Evolutionary conservation across 2,797 vertebrate species (phyloP).

Genomic region (Enteromius radiatus): DNA sequence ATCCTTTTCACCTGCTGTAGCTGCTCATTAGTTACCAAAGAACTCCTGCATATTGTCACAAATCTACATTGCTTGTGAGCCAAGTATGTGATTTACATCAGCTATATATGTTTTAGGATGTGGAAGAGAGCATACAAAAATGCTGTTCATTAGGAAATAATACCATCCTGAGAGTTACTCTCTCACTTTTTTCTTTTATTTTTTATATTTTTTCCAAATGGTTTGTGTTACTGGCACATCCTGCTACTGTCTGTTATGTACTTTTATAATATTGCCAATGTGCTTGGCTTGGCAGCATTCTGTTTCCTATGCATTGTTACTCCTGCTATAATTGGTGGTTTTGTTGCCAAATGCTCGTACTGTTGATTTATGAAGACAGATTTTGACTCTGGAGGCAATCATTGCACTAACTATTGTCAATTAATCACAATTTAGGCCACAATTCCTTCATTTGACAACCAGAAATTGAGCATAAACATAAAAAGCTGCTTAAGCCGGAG

Average conservation of each 20-base stretch:
- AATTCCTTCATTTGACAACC: constrained; percentile 36
- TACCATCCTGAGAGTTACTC: constrained; percentile 35
- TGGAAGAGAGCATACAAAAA: constrained; percentile 41
- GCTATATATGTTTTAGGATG: constrained; percentile 44
- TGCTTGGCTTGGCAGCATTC: constrained; percentile 55
- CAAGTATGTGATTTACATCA: constrained; percentile 39
- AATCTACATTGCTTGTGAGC: constrained; percentile 20
- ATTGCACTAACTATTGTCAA: constrained; percentile 50
- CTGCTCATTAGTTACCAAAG: constrained; percentile 32
- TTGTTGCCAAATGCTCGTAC: constrained; percentile 54
- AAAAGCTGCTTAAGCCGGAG: constrained; percentile 24
- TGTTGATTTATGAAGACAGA: constrained; percentile 60
- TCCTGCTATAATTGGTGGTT: constrained; percentile 60
- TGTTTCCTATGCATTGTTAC: constrained; percentile 60
- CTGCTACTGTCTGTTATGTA: constrained; percentile 53
- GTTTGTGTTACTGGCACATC: constrained; percentile 52
- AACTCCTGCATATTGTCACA: constrained; percentile 24
- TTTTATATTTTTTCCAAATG: constrained; percentile 39
- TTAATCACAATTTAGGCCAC: constrained; percentile 56
- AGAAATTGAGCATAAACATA: constrained; percentile 35
- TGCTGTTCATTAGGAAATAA: constrained; percentile 57
- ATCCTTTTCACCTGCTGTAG: constrained; percentile 33
- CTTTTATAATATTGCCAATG: constrained; percentile 54
- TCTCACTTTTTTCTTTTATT: constrained; percentile 17
- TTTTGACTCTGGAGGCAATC: constrained; percentile 57